Percentiles rank a stretch among this genome's conserved stretches.
These are phyloP conservation scores for Alectura lathami DNA, from an alignment of 2,113 vertebrate genomes.

Conservation along the genomic window DNA sequence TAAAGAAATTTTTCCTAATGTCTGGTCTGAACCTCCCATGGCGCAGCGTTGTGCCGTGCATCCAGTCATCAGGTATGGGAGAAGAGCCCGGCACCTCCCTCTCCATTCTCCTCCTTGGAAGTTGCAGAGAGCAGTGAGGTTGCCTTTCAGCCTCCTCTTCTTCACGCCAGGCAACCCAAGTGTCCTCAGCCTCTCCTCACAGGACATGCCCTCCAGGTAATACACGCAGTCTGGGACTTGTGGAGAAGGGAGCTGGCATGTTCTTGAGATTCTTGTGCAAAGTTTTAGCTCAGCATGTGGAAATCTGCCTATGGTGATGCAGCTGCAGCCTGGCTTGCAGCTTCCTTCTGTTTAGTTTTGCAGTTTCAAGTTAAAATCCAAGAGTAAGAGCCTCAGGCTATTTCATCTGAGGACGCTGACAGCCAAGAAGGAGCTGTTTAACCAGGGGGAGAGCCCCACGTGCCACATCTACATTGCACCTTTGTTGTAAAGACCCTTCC, in stretches of 20 bases:
- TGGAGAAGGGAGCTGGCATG: neutral
- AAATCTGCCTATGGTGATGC: neutral
- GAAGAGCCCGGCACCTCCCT: too few species aligned
- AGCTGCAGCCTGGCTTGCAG: too few species aligned
- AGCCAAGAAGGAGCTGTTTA: neutral
- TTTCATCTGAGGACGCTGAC: neutral
- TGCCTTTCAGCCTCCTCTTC: neutral
- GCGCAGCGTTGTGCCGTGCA: too few species aligned
- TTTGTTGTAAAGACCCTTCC: neutral
- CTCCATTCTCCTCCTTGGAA: neutral
- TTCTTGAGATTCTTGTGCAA: rapidly evolving
- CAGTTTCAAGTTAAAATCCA: neutral
- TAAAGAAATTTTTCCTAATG: too few species aligned
- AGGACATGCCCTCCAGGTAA: neutral
- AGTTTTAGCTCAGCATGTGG: neutral
- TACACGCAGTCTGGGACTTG: too few species aligned
- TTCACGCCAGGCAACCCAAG: neutral
- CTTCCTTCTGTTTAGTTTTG: neutral
- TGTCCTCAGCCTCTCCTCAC: neutral
- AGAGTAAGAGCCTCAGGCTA: neutral
- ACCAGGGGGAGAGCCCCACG: neutral
- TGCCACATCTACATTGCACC: neutral
- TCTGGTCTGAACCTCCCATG: too few species aligned
- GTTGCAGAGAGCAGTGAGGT: neutral
- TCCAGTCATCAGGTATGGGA: too few species aligned